Percentiles rank a stretch among this genome's conserved stretches.
These are phyloP conservation scores for Cyprinus carpio DNA, from an alignment of 2,113 vertebrate genomes.

Conservation along the genomic window DNA sequence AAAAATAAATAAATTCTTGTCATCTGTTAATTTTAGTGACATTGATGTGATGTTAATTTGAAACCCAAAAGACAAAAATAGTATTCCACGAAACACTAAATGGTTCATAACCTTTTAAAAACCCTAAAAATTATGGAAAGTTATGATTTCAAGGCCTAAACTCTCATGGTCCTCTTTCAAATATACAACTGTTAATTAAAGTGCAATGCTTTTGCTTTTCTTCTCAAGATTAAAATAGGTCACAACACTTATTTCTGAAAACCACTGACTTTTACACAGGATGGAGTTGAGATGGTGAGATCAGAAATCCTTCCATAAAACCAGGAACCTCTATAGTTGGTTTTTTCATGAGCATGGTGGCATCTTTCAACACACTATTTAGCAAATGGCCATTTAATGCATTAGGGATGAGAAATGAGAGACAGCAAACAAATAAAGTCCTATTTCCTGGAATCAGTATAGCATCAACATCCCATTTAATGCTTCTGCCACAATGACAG, in stretches of 20 bases:
- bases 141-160: background rate
- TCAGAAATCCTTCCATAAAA: constrained; percentile 10
- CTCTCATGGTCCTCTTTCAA: background rate
- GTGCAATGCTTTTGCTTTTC: background rate
- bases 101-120: background rate
- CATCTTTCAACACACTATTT: constrained; percentile 34
- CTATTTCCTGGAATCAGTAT: constrained; percentile 40
- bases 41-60: background rate
- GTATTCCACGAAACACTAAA: background rate
- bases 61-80: no score
- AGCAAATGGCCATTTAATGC: constrained; percentile 44
- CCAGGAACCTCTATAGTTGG: background rate
- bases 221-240: constrained; percentile 55
- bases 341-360: background rate
- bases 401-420: constrained; percentile 36
- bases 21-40: background rate
- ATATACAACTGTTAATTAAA: constrained; percentile 41
- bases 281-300: constrained; percentile 51
- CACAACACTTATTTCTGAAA: constrained; percentile 57
- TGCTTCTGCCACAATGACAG: background rate
- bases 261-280: constrained; percentile 55
- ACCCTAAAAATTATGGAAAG: background rate
- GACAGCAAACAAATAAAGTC: constrained; percentile 31
- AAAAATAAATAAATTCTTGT: no score
- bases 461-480: background rate